phyloP scores from a whole-genome alignment of 2,797 vertebrate genomes.

The Halcyon smyrnensis region DNA sequence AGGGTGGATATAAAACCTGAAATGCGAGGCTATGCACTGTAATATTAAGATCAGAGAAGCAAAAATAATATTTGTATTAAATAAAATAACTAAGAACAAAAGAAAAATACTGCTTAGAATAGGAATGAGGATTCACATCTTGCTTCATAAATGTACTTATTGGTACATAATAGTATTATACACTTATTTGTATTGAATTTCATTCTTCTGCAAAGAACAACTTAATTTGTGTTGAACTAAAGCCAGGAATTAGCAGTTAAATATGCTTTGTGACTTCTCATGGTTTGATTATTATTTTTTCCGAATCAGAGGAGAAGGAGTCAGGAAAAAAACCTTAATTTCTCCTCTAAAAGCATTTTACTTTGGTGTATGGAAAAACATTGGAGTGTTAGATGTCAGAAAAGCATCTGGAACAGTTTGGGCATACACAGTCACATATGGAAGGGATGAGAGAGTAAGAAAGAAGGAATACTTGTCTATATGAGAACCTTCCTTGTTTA shows the following conservation, averaged over 20 bases:
- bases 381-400: neutral
- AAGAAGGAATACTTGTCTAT: neutral
- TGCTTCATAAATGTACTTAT: neutral
- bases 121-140: neutral
- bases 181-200: neutral
- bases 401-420: neutral
- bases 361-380: neutral
- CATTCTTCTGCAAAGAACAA: neutral
- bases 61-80: neutral
- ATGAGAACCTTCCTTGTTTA: neutral
- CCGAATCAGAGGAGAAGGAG: neutral
- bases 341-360: neutral
- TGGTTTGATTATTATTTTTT: neutral
- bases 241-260: neutral
- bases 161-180: neutral
- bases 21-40: neutral
- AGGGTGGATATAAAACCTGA: neutral
- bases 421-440: rapidly evolving
- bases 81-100: neutral
- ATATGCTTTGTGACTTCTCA: neutral
- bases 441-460: neutral
- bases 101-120: neutral
- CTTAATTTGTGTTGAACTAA: neutral
- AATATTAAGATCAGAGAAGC: neutral
- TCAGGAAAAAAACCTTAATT: neutral